Evolutionary conservation across 2,113 vertebrate species (phyloP), one percentile per base, ranked within the genome.

Genomic region (Atrichornis clamosus): DNA sequence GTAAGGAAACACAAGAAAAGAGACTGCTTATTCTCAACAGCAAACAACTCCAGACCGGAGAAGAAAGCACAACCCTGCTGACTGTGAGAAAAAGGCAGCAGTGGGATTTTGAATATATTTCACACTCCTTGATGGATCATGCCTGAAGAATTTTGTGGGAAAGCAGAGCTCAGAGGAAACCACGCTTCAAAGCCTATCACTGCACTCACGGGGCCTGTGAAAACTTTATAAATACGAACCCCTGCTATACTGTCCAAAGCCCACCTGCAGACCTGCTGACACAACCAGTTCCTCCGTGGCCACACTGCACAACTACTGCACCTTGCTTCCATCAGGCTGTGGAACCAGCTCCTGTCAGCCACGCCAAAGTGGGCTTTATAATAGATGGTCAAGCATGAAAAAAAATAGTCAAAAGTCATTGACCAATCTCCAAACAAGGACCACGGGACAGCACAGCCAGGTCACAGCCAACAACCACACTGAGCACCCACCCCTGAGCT

Each of bases 1-100:
- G 92, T 72, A 93, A 80, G 68, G 85, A 93, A 96, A 72, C 91
- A 87, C 69, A 89, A 74, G 88, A 89, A 95, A 78, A 95, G 84
- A 78, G 74, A 68, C 79, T 93, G 85, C 94, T 93, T 95, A 93
- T 81, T 95, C 96, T 93, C 89, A 87, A 94, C 78, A 93, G 94
- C 89, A 96, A 96, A 90, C 84, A 97, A 62, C 81, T 89, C 93
- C 67, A 82, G 63, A 87, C 65, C 1, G 2, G 58, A 95, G 94
- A 97, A 95, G 53, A 94, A 96, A 94, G 93, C 49, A 91, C 74
- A 91, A 53, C 79, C 84, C 89, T 80, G 91, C 94, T 80, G 91
- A 91, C 75, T 80, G 58, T 32, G 27, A 94, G 63, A 67, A 85
- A 96, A 95, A 93, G 55, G 90, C 75, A 95, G 84, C 93, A 85